phyloP scores from a whole-genome alignment of 1,140 invertebrate genomes.

The Leptoteleia sp. region DNA sequence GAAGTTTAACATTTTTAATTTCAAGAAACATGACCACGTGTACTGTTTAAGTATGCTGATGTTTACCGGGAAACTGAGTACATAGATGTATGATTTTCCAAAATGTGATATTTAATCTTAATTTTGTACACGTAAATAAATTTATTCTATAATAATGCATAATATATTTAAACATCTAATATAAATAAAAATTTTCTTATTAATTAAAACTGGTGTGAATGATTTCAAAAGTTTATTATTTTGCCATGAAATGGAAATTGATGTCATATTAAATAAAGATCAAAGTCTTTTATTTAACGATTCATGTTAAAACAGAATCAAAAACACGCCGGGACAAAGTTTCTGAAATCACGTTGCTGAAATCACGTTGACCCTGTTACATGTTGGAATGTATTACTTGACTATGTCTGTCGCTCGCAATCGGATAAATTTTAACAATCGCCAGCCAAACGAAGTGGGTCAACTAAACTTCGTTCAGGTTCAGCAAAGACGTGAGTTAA shows the following conservation, averaged over 20 bases:
- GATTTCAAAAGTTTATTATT: too few species aligned
- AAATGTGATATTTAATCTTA: too few species aligned
- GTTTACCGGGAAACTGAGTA: too few species aligned
- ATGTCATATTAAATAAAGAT: slow-evolving; percentile 18
- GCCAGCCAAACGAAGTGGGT: slow-evolving; percentile 63
- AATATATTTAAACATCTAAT: too few species aligned
- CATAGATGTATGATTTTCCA: too few species aligned
- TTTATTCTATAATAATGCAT: too few species aligned
- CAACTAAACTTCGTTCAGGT: slow-evolving; percentile 56
- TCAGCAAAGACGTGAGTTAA: slow-evolving; percentile 55
- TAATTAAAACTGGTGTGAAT: too few species aligned
- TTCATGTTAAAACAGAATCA: slow-evolving; percentile 41
- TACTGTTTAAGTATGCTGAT: too few species aligned
- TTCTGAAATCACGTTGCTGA: slow-evolving; percentile 57
- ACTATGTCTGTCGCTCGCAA: slow-evolving; percentile 53
- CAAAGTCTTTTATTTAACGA: slow-evolving; percentile 20
- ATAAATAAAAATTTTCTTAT: too few species aligned
- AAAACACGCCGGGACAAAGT: slow-evolving; percentile 50
- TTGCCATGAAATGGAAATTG: slow-evolving; percentile 1
- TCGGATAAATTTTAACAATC: slow-evolving; percentile 70
- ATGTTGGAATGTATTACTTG: slow-evolving; percentile 51
- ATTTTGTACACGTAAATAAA: too few species aligned
- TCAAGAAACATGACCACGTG: too few species aligned
- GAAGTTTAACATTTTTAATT: too few species aligned
- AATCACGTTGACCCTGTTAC: slow-evolving; percentile 66